Evolutionary conservation across 2,113 vertebrate species (phyloP).

Genomic region (Scolopax mira): DNA sequence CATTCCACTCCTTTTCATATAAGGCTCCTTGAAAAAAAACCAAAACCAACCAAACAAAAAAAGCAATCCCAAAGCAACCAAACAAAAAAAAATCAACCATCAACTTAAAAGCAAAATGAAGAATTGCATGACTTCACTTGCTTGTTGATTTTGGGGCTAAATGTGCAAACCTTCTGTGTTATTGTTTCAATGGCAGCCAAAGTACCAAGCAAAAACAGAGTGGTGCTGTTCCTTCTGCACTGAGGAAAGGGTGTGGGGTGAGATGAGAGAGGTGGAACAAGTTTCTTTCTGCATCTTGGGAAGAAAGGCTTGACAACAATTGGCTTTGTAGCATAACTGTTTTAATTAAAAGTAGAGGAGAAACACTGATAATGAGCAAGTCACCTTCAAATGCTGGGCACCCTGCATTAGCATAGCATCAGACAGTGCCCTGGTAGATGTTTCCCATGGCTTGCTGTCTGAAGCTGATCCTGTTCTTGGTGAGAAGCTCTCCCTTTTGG

Average conservation of each 20-base stretch:
- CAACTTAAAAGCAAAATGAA: neutral
- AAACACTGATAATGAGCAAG: neutral
- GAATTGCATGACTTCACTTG: neutral
- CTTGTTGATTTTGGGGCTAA: neutral
- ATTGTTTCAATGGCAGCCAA: neutral
- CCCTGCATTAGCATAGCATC: neutral
- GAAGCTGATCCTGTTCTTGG: neutral
- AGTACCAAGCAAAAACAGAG: neutral
- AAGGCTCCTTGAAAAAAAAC: neutral
- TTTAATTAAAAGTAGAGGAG: neutral
- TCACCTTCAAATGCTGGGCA: neutral
- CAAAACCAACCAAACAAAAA: neutral
- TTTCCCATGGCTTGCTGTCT: neutral
- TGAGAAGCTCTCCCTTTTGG: neutral
- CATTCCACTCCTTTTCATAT: neutral
- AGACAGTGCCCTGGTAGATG: neutral
- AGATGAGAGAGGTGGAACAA: neutral
- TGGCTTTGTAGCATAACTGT: neutral
- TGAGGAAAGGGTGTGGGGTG: neutral
- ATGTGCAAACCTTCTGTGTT: neutral
- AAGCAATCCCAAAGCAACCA: accelerated
- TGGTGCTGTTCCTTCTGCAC: neutral
- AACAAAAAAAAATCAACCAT: neutral
- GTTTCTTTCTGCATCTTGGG: neutral
- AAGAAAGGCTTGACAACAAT: neutral